Percentiles rank a stretch among this genome's conserved stretches.
Conservation (phyloP, 2,113 vertebrate genomes). For the Rhombomys opimus region DNA sequence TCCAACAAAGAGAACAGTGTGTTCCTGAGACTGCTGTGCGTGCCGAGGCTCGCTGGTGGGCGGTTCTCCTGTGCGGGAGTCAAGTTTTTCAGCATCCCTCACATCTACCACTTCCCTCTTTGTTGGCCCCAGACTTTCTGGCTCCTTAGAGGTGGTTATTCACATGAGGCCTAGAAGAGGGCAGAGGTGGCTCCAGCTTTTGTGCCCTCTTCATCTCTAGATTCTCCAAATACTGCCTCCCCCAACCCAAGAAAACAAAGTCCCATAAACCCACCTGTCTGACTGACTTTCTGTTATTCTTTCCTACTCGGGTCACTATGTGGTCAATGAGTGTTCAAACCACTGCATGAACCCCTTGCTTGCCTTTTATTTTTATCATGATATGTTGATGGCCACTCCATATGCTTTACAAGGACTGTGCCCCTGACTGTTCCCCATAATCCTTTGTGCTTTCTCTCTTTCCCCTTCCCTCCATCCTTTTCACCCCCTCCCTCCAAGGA, state of each 20-base stretch:
- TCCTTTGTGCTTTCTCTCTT: background rate
- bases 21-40: slow-evolving; percentile 32
- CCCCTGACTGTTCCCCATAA: rapidly evolving
- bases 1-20: slow-evolving; percentile 74
- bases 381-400: background rate
- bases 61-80: slow-evolving; percentile 33
- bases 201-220: background rate
- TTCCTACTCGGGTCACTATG: background rate
- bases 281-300: background rate
- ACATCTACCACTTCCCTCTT: background rate
- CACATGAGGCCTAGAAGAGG: background rate
- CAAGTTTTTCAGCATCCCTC: background rate
- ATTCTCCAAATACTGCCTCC: background rate
- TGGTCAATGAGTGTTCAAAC: background rate
- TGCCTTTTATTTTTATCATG: background rate
- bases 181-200: background rate
- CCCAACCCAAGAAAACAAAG: background rate
- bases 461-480: no score
- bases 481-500: background rate
- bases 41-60: slow-evolving; percentile 25
- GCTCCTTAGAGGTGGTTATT: background rate
- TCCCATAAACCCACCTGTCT: background rate
- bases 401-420: background rate
- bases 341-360: background rate
- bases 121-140: slow-evolving; percentile 1